Percentiles rank a stretch among this genome's conserved stretches.
Evolutionary conservation across 2,113 vertebrate species (phyloP).

Genomic region (Heterotis niloticus): DNA sequence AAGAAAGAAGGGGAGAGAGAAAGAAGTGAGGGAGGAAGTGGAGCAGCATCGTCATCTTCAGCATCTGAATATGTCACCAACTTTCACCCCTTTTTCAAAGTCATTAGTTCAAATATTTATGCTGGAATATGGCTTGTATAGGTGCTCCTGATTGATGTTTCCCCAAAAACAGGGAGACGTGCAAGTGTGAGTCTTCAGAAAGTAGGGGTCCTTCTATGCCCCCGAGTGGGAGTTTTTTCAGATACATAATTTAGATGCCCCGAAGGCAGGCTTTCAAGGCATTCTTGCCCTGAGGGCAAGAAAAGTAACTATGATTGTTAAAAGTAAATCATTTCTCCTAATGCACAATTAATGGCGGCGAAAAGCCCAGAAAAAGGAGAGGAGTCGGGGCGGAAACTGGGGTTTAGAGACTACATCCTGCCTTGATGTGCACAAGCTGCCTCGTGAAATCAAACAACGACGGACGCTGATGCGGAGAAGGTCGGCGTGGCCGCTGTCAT

Average conservation of each 20-base stretch:
- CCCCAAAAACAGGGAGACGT: slow-evolving; percentile 97
- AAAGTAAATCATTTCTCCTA: slow-evolving; percentile 99
- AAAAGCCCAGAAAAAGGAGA: slow-evolving; percentile 77
- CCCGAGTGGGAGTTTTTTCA: slow-evolving; percentile 97
- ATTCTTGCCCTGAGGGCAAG: slow-evolving; percentile 96
- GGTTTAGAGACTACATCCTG: slow-evolving; percentile 83
- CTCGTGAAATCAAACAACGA: slow-evolving; percentile 68
- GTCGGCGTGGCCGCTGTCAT: slow-evolving; percentile 74
- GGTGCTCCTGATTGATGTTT: slow-evolving; percentile 97
- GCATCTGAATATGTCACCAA: slow-evolving; percentile 94
- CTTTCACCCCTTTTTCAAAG: slow-evolving; percentile 86
- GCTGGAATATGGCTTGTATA: slow-evolving; percentile 91
- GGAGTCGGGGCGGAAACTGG: slow-evolving; percentile 87
- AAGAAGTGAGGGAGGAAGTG: slow-evolving; percentile 43
- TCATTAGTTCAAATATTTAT: slow-evolving; percentile 99
- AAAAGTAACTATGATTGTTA: slow-evolving; percentile 99
- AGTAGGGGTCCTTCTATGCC: slow-evolving; percentile 91
- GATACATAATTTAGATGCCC: slow-evolving; percentile 99
- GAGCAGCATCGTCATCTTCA: slow-evolving; percentile 92
- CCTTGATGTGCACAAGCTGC: slow-evolving; percentile 71
- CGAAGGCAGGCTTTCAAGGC: slow-evolving; percentile 99
- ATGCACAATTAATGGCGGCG: slow-evolving; percentile 98
- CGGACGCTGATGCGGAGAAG: slow-evolving; percentile 72
- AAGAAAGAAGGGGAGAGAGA: slow-evolving; percentile 8
- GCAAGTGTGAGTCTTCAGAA: slow-evolving; percentile 92